These are phyloP conservation scores for Aricia artaxerxes DNA, from an alignment of 2,888 invertebrate genomes.

Conservation along the genomic window DNA sequence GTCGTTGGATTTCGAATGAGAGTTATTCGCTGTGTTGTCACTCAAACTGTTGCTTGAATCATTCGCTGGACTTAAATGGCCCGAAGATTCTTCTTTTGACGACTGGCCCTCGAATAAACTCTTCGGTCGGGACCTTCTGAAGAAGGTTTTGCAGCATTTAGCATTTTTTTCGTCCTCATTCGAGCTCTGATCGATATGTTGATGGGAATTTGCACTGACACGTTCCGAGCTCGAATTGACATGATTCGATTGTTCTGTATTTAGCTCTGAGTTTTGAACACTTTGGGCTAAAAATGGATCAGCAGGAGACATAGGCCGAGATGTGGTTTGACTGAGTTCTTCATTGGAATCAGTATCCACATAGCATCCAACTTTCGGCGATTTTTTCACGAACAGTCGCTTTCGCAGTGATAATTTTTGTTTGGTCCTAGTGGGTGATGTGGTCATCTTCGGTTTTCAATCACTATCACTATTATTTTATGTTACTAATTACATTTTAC, in stretches of 20 bases:
- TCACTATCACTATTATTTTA: slow-evolving; percentile 64
- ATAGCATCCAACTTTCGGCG: slow-evolving; percentile 77
- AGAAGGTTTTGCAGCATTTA: slow-evolving; percentile 72
- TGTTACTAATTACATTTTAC: slow-evolving; percentile 77
- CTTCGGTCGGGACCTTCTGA: slow-evolving; percentile 69
- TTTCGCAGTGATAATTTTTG: slow-evolving; percentile 76
- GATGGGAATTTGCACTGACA: slow-evolving; percentile 51
- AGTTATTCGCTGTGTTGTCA: slow-evolving; percentile 60
- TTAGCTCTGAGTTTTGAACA: slow-evolving; percentile 57
- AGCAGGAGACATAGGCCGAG: slow-evolving; percentile 73
- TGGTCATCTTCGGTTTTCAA: slow-evolving; percentile 71
- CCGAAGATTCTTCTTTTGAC: slow-evolving; percentile 60
- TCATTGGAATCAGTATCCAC: slow-evolving; percentile 74
- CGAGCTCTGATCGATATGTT: slow-evolving; percentile 49
- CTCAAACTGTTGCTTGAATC: slow-evolving; percentile 62
- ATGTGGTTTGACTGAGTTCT: slow-evolving; percentile 66
- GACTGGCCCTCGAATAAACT: slow-evolving; percentile 63
- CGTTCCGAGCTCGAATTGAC: slow-evolving; percentile 53
- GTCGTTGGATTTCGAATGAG: slow-evolving; percentile 68
- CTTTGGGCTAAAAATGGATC: slow-evolving; percentile 74
- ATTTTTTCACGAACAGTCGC: slow-evolving; percentile 75
- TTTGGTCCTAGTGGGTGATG: slow-evolving; percentile 73
- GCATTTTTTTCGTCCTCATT: slow-evolving; percentile 64
- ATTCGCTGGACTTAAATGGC: slow-evolving; percentile 65
- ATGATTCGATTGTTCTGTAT: slow-evolving; percentile 51